Base-by-base conservation (phyloP, 2,113 vertebrate species). In the Epinephelus fuscoguttatus region DNA sequence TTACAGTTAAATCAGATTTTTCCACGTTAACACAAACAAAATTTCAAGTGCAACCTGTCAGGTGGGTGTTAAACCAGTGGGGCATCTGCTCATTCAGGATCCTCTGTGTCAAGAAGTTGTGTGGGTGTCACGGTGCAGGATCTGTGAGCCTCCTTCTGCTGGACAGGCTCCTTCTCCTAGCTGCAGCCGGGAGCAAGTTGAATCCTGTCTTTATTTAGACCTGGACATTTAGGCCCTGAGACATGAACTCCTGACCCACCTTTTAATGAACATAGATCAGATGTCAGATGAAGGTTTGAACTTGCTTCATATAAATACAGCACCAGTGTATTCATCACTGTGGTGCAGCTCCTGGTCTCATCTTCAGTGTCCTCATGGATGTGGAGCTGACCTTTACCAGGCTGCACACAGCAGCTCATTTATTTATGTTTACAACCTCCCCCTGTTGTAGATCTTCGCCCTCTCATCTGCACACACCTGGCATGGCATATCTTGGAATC, bases 131-230 rank as follows among this genome's bases (percentile, higher is more conserved):
- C 19, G 13, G 40, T 73, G 53, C 27, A 79, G 75, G 76, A 81
- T 61, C 79, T 70, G 55, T 67, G 6, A 19, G 75, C 53, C 21
- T 70, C 33, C 5, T 47, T 53, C 67, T 72, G 81, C 23, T 21
- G 19, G 15, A 78, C 72, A 80, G 82, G 76, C 90, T 89, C 68
- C 86, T 89, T 78, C 78, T 71, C 66, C 79, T 70, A 82, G 81
- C 75, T 61, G 49, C 71, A 79, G 50, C 67, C 70, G 57, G 84
- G 82, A 90, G 91, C 84, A 79, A 87, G 78, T 78, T 87, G 85
- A 85, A 91, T 89, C 85, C 89, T 62, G 76, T 87, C 93, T 93
- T 93, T 90, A 92, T 94, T 93, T 94, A 94, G 92, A 94, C 80
- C 70, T 88, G 88, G 66, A 87, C 85, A 88, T 90, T 90, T 90